These are phyloP conservation scores for Brachypodius melanocephalos DNA, from an alignment of 2,113 vertebrate genomes.

Conservation along the genomic window DNA sequence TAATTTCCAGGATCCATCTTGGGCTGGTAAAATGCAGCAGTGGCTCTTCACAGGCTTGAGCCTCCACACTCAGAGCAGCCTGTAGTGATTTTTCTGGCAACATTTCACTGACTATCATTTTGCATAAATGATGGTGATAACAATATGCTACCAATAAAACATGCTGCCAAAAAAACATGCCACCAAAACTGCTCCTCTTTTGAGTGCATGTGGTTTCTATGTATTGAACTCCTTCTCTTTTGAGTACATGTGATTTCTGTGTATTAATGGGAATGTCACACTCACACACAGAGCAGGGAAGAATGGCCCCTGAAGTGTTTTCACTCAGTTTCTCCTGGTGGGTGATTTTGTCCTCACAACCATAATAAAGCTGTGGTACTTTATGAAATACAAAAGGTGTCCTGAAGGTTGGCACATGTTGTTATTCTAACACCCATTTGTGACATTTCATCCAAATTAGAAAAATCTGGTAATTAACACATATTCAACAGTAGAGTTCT, in stretches of 20 bases:
- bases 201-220: background rate
- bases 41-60: background rate
- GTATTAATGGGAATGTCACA: background rate
- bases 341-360: background rate
- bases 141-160: background rate
- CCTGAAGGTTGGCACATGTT: background rate
- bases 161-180: background rate
- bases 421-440: background rate
- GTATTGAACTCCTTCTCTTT: background rate
- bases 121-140: background rate
- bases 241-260: background rate
- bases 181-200: background rate
- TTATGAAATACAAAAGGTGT: constrained; percentile 14
- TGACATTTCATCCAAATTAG: background rate
- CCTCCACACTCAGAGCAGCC: background rate
- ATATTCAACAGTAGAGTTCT: background rate
- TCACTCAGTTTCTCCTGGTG: background rate
- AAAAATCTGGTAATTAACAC: background rate
- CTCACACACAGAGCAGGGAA: background rate
- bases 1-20: background rate
- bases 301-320: constrained; percentile 15
- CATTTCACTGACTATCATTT: background rate
- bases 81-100: background rate
- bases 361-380: background rate
- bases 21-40: background rate